A percentile compares a stretch with the other conserved stretches of the same genome.
Conservation (phyloP, 2,797 vertebrate species). For the Falco berigora region DNA sequence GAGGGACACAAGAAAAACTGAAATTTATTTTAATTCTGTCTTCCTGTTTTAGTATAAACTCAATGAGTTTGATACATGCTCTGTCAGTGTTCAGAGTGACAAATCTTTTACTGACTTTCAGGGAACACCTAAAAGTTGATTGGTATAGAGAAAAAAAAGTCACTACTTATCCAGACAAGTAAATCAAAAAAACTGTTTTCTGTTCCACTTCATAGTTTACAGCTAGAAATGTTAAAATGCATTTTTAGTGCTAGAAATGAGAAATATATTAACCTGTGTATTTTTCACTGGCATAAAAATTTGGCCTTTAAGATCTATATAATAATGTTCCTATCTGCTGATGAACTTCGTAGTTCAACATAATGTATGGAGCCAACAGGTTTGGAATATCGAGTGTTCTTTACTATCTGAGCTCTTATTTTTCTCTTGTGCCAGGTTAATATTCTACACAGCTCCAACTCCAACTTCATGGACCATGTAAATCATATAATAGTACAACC, state of each 20-base stretch:
- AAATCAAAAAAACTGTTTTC: background rate
- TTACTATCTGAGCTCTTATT: background rate
- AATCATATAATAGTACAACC: conserved; percentile 83
- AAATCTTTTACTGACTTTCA: background rate
- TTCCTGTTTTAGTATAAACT: background rate
- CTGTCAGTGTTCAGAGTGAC: background rate
- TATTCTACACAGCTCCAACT: conserved; percentile 82
- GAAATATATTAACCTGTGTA: background rate
- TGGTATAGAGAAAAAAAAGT: background rate
- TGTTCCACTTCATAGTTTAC: background rate
- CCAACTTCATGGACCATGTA: conserved; percentile 76
- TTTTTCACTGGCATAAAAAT: background rate
- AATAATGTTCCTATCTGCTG: background rate
- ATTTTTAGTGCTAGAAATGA: background rate
- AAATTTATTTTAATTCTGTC: background rate
- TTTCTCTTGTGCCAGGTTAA: conserved; percentile 77
- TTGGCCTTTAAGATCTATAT: background rate
- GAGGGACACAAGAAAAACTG: background rate
- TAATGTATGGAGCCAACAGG: background rate
- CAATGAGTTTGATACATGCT: background rate
- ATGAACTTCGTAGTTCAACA: background rate
- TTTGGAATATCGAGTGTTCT: background rate
- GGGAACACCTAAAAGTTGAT: background rate
- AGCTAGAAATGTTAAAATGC: background rate
- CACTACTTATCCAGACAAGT: background rate